These are phyloP conservation scores for Hermaeophaga mercurialis DNA, from an alignment of 2,888 invertebrate species.

Conservation along the genomic window DNA sequence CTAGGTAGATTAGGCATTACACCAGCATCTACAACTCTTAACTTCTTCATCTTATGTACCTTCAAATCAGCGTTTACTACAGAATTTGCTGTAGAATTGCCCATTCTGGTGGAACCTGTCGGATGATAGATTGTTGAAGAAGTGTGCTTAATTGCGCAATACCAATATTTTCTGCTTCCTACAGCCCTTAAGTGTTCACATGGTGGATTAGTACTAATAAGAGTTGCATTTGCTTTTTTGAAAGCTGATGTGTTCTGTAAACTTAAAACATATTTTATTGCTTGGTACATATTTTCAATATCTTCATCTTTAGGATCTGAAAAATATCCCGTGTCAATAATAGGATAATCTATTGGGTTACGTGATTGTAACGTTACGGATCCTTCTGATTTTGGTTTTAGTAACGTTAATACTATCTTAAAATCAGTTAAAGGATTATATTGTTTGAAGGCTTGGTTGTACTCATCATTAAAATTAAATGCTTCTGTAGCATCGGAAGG, in stretches of 20 bases:
- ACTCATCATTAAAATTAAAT: neutral
- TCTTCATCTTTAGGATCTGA: constrained; percentile 56
- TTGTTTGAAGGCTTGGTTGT: neutral
- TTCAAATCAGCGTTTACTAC: constrained; percentile 62
- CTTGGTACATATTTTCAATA: constrained; percentile 67
- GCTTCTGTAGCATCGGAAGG: neutral
- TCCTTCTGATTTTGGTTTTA: constrained; percentile 47
- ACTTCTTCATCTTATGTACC: constrained; percentile 59
- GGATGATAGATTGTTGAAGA: constrained; percentile 59
- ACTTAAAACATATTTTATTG: constrained; percentile 56
- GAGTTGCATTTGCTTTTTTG: constrained; percentile 62
- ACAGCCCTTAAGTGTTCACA: constrained; percentile 48
- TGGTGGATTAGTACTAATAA: constrained; percentile 46
- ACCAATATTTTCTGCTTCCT: constrained; percentile 45
- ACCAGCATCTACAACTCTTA: constrained; percentile 63
- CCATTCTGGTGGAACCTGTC: constrained; percentile 63
- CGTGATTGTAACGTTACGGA: constrained; percentile 42
- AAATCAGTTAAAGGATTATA: constrained; percentile 28
- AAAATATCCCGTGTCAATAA: constrained; percentile 44
- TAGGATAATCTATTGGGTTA: constrained; percentile 45
- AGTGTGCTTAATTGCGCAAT: constrained; percentile 57
- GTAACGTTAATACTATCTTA: constrained; percentile 33
- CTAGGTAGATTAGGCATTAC: no score
- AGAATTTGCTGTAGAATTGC: constrained; percentile 57
- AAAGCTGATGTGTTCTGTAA: constrained; percentile 62